Evolutionary conservation across 2,113 vertebrate species (phyloP), one percentile per base, ranked within the genome.

Genomic region (Motacilla tschutschensis): DNA sequence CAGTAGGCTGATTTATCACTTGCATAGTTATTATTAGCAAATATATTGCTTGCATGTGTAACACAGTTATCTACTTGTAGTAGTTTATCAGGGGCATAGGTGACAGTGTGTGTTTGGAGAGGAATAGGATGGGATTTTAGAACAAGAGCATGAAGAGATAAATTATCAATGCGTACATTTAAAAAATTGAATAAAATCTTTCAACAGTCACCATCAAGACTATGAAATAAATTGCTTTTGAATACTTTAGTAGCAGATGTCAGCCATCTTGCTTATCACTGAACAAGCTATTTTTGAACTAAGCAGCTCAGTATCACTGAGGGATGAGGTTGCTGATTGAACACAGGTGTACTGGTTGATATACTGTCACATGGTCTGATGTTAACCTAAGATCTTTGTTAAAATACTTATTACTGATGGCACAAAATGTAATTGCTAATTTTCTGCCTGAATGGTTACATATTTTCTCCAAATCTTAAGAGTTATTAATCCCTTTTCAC

Each of bases 381-480:
- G 96, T 98, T 98, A 98, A 98, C 97, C 97, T 97, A 98, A 98
- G 98, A 98, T 98, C 98, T 98, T 97, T 96, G 95, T 97, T 98
- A 98, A 98, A 99, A 98, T 97, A 98, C 98, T 98, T 98, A 99
- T 99, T 99, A 99, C 98, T 97, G 98, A 98, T 98, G 98, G 98
- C 98, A 99, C 86, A 16, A 97, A 98, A 97, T 97, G 98, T 98
- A 99, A 99, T 99, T 98, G 98, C 97, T 99, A 98, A 99, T 99
- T 99, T 99, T 99, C 98, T 98, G 97, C 98, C 97, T 97, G 97
- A 97, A 96, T 96, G 94, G 95, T 94, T 98, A 98, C 98, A 98
- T 98, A 98, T 99, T 99, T 95, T 96, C 95, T 96, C 93, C 89
- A 96, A 92, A 97, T 96, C 97, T 98, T 97, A 96, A 97, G 97